Evolutionary conservation across 1,140 invertebrate genomes (phyloP).

Genomic region (Periplaneta americana): DNA sequence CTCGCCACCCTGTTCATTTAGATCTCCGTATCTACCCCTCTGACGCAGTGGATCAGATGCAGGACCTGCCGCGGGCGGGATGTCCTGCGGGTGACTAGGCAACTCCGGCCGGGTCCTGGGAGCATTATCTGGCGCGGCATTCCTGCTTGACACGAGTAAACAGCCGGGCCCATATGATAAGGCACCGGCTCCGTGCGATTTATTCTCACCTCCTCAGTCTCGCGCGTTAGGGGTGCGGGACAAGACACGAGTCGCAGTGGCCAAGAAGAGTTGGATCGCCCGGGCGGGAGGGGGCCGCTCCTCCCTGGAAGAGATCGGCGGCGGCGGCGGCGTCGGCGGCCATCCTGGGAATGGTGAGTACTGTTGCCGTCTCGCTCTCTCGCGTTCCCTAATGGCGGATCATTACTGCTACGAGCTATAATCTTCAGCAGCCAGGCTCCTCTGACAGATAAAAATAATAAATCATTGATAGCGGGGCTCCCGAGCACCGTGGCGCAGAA

Average conservation of each 20-base stretch:
- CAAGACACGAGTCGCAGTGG: background rate
- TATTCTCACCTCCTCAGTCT: background rate
- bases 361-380: background rate
- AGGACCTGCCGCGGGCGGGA: background rate
- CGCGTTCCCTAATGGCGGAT: background rate
- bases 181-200: background rate
- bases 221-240: background rate
- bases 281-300: background rate
- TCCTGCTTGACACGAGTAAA: background rate
- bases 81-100: background rate
- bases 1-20: background rate
- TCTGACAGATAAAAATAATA: conserved; percentile 13
- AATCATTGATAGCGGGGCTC: conserved; percentile 11
- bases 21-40: background rate
- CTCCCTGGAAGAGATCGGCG: background rate
- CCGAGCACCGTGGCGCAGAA: background rate
- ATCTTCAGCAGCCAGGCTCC: background rate
- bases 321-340: background rate
- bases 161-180: background rate
- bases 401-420: background rate
- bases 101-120: background rate
- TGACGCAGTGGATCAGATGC: background rate
- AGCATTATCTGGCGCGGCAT: background rate
- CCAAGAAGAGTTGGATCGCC: background rate
- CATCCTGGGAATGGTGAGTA: background rate